Base-by-base conservation (phyloP, 2,888 invertebrate genomes). In the Plebejus anna region DNA sequence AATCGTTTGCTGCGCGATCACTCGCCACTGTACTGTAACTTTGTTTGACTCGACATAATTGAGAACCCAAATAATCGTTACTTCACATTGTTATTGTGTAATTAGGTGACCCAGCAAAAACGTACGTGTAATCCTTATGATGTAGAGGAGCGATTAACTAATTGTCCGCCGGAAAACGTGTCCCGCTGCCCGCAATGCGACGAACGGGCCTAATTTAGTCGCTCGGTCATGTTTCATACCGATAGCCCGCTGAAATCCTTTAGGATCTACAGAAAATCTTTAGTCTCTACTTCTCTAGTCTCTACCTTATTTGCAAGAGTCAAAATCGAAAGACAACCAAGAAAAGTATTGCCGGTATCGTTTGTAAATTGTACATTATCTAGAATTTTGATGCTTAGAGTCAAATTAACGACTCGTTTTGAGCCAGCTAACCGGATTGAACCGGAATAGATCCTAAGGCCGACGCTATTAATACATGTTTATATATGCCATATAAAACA, bases 401-500 rank as follows among this genome's bases (percentile, higher is more conserved):
- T 66, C 32, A 61, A 61, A 61, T 61, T 36, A 36, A 32, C 32
- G 32, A 66, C 13, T 66, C 66, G 32, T 32, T 66, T 36, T 32
- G 36, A 66, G 66, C 32, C 32, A 36, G 13, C 66, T 36, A 13
- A 66, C 66, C 28, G 32, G 32, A 66, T 66, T 66, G 66, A 36
- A 36, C 3, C 66, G 66, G 66, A 66, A 36, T 66, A 66, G 66
- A 66, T 66, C 13, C 13, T 32, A 66, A 66, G 66, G 66, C 16
- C 66, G 32, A 66, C 32, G 66, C 66, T 66, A 66, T 66, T 66
- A 66, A 66, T 66, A 36, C 32, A 66, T 66, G 66, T 32, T 66
- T 66, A 66, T 66, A 66, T 66, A 66, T 66, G 66, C 66, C 66
- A 66, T 66, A 66, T 66, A 66, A 32, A 66, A 66, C 32, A 36